Conservation (phyloP, 2,888 invertebrate species). For the Apocheima hispidaria region DNA sequence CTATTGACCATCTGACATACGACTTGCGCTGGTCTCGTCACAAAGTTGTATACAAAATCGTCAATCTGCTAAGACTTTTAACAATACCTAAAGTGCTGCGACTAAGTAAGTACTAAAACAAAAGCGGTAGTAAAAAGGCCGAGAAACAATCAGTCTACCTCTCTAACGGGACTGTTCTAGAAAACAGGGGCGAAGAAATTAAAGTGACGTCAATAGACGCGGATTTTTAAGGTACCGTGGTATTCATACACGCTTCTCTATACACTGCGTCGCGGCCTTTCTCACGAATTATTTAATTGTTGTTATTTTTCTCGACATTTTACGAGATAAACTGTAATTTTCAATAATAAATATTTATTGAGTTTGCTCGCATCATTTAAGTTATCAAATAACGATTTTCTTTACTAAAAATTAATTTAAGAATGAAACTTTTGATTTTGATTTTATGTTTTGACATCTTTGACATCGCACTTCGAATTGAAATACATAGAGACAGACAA, state of each 20-base stretch:
- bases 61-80: constrained; percentile 3
- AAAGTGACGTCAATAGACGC: constrained; percentile 21
- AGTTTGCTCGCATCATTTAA: background rate
- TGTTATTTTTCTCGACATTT: background rate
- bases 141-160: constrained; percentile 23
- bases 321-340: background rate
- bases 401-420: no score
- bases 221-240: constrained; percentile 22
- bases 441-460: no score
- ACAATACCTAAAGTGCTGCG: constrained; percentile 20
- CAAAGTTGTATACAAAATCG: no score
- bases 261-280: background rate
- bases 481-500: no score
- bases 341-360: background rate
- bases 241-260: background rate
- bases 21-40: no score
- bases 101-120: constrained; percentile 21
- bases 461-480: no score
- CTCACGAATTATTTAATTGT: background rate
- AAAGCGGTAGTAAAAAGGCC: constrained; percentile 19
- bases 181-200: constrained; percentile 25
- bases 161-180: constrained; percentile 21
- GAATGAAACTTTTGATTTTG: no score
- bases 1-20: no score
- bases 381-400: background rate